A percentile compares a stretch with the other conserved stretches of the same genome.
phyloP scores from a whole-genome alignment of 2,113 vertebrate species.

The Alethe diademata region DNA sequence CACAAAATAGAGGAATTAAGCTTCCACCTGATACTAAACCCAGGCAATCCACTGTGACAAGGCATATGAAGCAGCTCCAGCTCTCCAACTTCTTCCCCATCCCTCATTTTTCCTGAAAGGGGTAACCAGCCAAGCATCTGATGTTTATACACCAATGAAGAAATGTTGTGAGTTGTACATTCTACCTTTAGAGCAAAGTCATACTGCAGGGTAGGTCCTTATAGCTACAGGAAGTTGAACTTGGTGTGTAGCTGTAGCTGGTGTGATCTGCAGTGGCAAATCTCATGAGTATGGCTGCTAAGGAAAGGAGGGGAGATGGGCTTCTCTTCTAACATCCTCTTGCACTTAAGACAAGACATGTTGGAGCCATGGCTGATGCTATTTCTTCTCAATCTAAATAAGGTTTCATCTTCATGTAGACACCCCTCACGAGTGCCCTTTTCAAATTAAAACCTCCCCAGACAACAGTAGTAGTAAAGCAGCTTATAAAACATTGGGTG shows the following conservation, averaged over 20 bases:
- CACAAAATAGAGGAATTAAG: neutral
- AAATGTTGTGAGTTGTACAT: neutral
- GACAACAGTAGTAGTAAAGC: neutral
- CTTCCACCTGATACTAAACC: neutral
- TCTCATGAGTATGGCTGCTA: neutral
- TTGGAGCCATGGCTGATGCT: neutral
- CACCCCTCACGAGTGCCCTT: neutral
- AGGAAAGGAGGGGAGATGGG: neutral
- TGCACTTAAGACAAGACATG: neutral
- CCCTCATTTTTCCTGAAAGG: neutral
- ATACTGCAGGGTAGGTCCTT: neutral
- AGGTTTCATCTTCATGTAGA: neutral
- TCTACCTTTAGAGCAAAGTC: neutral
- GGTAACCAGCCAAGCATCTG: neutral
- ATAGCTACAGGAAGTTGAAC: neutral
- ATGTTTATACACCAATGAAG: neutral
- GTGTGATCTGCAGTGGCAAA: neutral
- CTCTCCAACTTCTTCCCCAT: neutral
- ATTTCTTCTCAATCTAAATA: neutral
- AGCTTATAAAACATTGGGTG: neutral
- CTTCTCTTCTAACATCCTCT: neutral
- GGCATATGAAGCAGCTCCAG: neutral
- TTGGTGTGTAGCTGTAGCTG: neutral
- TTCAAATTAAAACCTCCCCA: slow-evolving; percentile 13
- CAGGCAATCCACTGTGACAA: neutral